Evolutionary conservation across 2,113 vertebrate genomes (phyloP).

Genomic region (Gopherus flavomarginatus): DNA sequence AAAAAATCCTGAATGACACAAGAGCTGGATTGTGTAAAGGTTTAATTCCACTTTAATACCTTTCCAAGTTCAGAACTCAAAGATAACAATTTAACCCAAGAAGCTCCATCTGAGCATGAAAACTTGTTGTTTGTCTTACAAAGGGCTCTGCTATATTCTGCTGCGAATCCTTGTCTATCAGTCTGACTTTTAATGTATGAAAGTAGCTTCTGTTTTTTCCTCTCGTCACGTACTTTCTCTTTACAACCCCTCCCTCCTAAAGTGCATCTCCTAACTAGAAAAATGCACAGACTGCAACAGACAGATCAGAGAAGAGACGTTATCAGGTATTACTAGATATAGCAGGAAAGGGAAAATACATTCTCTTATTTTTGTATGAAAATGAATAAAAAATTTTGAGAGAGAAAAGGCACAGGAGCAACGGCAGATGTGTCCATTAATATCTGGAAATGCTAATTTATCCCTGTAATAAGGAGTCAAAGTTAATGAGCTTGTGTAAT

Average conservation of each 20-base stretch:
- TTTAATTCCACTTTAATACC: conserved; percentile 96
- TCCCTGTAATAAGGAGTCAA: background rate
- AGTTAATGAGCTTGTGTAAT: background rate
- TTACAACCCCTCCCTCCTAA: background rate
- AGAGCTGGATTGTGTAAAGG: conserved; percentile 78
- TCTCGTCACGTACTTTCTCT: background rate
- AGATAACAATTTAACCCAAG: conserved; percentile 90
- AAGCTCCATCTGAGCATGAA: conserved; percentile 66
- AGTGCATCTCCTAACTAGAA: background rate
- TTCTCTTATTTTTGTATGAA: background rate
- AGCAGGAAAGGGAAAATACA: background rate
- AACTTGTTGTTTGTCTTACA: conserved; percentile 68
- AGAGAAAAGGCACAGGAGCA: background rate
- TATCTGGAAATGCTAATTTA: background rate
- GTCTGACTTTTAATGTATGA: conserved; percentile 34
- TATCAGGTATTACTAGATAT: too few species aligned
- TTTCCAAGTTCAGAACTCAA: conserved; percentile 94
- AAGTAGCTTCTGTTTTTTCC: background rate
- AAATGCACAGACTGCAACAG: background rate
- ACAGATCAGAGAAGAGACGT: background rate
- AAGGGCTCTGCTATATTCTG: conserved; percentile 53
- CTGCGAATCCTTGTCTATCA: conserved; percentile 28
- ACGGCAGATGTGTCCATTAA: background rate
- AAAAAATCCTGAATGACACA: conserved; percentile 81
- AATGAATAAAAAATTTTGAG: background rate